Base-by-base conservation (phyloP, 2,888 invertebrate species). In the Nasonia oneida region DNA sequence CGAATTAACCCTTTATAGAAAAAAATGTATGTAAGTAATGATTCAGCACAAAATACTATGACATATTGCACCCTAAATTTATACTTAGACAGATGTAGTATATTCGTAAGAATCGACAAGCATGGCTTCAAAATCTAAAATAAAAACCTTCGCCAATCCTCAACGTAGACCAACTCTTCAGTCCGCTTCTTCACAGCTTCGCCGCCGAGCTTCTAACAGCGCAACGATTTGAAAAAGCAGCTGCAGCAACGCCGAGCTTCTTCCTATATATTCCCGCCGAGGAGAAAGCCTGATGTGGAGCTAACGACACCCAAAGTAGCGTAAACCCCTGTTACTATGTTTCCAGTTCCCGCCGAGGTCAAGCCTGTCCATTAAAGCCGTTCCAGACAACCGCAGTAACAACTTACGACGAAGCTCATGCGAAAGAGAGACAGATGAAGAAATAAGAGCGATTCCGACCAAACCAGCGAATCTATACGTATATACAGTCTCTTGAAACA, bases 291-390 rank as follows among this genome's bases (percentile, higher is more conserved):
- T 6, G 6, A 37, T 4, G 4, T 37, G 4, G 4, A 8, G 29
- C 29, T 29, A 29, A 2, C 0, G 33, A n/a, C 18, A 61, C 8
- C 53, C 10, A 57, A 81, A 81, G 23, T 80, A 78, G 61, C 74
- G 61, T 81, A 87, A 87, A 88, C n/a, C 53, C 67, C 18, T 61
- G 29, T 80, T 85, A 71, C 87, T 91, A 83, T 90, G 90, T 87
- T 92, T 89, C 33, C 92, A 92, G 92, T 92, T 88, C 88, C 92
- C 82, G 90, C 89, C 77, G 83, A 89, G 50, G 92, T 92, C 90
- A 90, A 87, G 88, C 87, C 89, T 83, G 74, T 81, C 14, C 91
- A 92, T 89, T 92, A 92, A 90, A 85, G 53, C 75, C 87, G 87
- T 83, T n/a, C n/a, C 18, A 53, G 53, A 18, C 42, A 12, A 12